These are phyloP conservation scores for Pedetes capensis DNA, from an alignment of 2,113 vertebrate genomes.

Conservation along the genomic window DNA sequence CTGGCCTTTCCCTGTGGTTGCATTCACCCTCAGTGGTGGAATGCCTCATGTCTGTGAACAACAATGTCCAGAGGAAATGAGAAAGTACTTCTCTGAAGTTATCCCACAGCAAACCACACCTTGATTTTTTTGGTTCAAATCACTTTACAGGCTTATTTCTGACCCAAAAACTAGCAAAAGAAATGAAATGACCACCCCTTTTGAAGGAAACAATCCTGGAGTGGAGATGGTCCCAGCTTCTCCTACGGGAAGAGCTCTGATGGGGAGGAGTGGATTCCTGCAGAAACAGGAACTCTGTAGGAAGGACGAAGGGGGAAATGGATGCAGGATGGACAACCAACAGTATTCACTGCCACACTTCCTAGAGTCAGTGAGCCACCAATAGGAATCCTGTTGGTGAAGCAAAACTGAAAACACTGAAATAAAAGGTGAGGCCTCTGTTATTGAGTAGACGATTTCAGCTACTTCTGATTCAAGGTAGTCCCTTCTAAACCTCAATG, in stretches of 20 bases:
- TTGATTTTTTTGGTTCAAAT: background rate
- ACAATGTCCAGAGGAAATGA: background rate
- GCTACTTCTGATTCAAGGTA: background rate
- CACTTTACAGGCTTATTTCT: background rate
- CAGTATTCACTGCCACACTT: background rate
- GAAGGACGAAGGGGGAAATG: background rate
- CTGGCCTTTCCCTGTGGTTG: background rate
- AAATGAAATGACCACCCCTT: background rate
- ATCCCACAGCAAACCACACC: background rate
- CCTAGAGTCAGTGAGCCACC: background rate
- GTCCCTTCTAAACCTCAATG: background rate
- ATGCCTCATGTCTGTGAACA: background rate
- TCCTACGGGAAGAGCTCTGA: background rate
- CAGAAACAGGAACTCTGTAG: background rate
- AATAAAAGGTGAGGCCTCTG: background rate
- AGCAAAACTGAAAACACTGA: background rate
- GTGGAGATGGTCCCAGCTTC: background rate
- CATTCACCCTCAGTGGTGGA: no score
- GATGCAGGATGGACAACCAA: no score
- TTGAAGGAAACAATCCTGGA: background rate
- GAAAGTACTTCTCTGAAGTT: background rate
- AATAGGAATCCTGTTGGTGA: background rate
- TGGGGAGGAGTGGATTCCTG: background rate
- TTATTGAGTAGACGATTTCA: background rate
- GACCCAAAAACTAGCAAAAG: background rate